Evolutionary conservation across 1,140 invertebrate genomes (phyloP).

Genomic region (Adoxophyes honmai): DNA sequence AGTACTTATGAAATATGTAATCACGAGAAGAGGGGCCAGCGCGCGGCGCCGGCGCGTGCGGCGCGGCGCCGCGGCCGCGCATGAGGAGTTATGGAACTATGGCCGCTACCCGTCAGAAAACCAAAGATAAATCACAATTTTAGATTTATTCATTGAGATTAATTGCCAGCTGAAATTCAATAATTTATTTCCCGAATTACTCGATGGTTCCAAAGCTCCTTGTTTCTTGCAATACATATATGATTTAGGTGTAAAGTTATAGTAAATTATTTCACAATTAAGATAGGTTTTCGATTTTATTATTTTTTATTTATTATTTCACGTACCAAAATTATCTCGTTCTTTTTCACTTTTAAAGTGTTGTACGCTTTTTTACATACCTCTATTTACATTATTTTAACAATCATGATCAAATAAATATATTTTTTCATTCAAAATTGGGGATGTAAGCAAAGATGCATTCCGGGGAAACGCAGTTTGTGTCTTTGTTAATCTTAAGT

Average conservation of each 20-base stretch:
- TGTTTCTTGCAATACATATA: slow-evolving; percentile 74
- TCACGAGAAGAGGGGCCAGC: slow-evolving; percentile 40
- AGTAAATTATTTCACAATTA: slow-evolving; percentile 75
- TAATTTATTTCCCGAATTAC: slow-evolving; percentile 46
- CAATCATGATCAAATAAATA: slow-evolving; percentile 72
- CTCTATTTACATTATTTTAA: slow-evolving; percentile 69
- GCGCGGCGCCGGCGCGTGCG: slow-evolving; percentile 23
- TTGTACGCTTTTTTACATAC: slow-evolving; percentile 72
- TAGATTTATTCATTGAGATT: slow-evolving; percentile 64
- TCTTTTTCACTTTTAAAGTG: slow-evolving; percentile 70
- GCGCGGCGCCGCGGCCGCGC: slow-evolving; percentile 30
- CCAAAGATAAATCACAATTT: slow-evolving; percentile 74
- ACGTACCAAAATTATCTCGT: slow-evolving; percentile 64
- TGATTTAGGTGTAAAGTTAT: slow-evolving; percentile 72
- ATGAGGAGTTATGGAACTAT: slow-evolving; percentile 71
- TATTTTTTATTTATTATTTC: slow-evolving; percentile 72
- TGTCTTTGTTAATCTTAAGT: slow-evolving; percentile 58
- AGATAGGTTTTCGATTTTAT: slow-evolving; percentile 69
- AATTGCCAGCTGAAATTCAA: slow-evolving; percentile 54
- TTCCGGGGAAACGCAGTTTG: slow-evolving; percentile 57
- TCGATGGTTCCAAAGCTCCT: slow-evolving; percentile 73
- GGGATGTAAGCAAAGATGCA: slow-evolving; percentile 59
- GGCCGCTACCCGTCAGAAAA: slow-evolving; percentile 50
- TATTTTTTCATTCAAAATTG: slow-evolving; percentile 56
- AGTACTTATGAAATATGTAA: slow-evolving; percentile 69